These are phyloP conservation scores for Shargacucullia verbasci DNA, from an alignment of 2,888 invertebrate species.

Conservation along the genomic window DNA sequence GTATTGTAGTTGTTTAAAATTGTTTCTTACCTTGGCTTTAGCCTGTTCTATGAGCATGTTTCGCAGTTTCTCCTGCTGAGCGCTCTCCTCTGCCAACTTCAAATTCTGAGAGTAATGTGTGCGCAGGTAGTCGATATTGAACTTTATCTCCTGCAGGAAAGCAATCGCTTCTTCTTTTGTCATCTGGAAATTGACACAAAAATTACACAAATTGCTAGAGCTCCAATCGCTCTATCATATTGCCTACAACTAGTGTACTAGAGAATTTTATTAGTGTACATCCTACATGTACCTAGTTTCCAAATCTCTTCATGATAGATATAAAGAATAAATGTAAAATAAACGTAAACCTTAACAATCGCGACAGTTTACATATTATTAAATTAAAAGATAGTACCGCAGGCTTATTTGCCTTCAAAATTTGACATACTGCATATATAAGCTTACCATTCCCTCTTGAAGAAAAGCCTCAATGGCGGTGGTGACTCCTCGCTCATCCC, in stretches of 20 bases:
- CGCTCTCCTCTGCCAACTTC: conserved; percentile 79
- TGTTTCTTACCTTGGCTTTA: conserved; percentile 71
- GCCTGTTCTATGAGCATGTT: conserved; percentile 81
- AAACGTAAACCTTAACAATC: too few species aligned
- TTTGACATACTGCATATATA: not conserved
- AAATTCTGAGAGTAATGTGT: conserved; percentile 89
- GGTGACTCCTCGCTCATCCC: conserved; percentile 94
- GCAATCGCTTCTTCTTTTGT: conserved; percentile 92
- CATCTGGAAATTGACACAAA: conserved; percentile 87
- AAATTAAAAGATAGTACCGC: too few species aligned
- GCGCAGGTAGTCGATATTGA: conserved; percentile 92
- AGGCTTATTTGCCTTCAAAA: too few species aligned
- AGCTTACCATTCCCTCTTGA: conserved; percentile 92
- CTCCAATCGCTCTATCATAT: too few species aligned
- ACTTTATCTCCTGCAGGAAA: conserved; percentile 93
- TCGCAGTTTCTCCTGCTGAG: conserved; percentile 81
- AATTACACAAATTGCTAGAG: not conserved
- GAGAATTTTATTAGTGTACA: too few species aligned
- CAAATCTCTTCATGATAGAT: too few species aligned
- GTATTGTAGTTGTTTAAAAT: too few species aligned
- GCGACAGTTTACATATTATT: too few species aligned
- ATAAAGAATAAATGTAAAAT: too few species aligned
- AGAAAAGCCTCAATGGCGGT: conserved; percentile 93
- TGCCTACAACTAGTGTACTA: too few species aligned
- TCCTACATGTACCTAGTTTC: too few species aligned